phyloP scores from a whole-genome alignment of 2,113 vertebrate genomes.

The Elanoides forficatus region DNA sequence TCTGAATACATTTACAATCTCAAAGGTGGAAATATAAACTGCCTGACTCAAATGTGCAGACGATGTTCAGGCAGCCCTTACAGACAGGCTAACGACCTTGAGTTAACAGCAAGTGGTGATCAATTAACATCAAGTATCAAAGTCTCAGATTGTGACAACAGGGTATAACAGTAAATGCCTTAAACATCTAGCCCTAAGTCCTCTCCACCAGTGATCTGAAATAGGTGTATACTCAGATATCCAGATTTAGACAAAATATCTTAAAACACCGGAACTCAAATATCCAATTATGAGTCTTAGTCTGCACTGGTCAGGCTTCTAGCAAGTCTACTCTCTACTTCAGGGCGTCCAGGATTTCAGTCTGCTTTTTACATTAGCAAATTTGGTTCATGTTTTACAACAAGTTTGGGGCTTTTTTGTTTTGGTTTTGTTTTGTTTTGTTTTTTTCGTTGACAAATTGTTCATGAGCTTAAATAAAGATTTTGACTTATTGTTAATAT shows the following conservation, averaged over 20 bases:
- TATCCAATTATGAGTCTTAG: not conserved
- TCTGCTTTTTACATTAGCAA: not conserved
- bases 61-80: rapidly evolving
- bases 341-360: not conserved
- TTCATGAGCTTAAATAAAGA: not conserved
- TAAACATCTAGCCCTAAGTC: not conserved
- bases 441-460: not conserved
- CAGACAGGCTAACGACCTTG: not conserved
- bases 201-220: not conserved
- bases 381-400: not conserved
- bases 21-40: not conserved
- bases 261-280: not conserved
- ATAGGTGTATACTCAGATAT: not conserved
- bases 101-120: rapidly evolving
- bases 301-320: not conserved
- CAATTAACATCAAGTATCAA: not conserved
- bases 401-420: not conserved
- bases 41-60: not conserved
- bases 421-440: not conserved
- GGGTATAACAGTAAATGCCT: not conserved
- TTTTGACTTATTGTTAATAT: not conserved
- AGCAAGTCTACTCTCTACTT: not conserved
- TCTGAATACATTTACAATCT: not conserved
- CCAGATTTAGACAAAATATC: not conserved
- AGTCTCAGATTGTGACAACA: not conserved